Evolutionary conservation across 2,888 invertebrate genomes (phyloP), one percentile per base, ranked within the genome.

Genomic region (Diachrysia chrysitis): DNA sequence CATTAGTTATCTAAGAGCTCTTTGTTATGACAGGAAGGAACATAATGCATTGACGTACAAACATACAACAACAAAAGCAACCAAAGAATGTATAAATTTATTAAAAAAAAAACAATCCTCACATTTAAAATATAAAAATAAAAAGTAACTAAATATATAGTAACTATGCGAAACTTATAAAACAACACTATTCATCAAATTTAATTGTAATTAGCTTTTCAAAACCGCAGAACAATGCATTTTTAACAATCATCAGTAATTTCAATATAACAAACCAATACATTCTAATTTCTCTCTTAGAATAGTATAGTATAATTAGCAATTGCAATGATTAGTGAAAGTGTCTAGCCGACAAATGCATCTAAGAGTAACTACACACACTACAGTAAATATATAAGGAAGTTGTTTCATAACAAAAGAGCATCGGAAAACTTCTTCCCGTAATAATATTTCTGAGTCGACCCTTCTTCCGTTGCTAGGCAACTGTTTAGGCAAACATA

Each of bases 401-500:
- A 68, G 42, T 21, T 12, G 19, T 62, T 58, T 25, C 23, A 25
- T 54, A 16, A 25, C 54, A 14, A 54, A 23, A 16, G 25, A 25
- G 21, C 42, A 0, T 29, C 57, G 16, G 46, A 53, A 29, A 59
- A 58, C 55, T 25, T 16, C 23, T 67, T 64, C 61, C 48, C 29
- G 42, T 68, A 59, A 48, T 19, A 48, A 63, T 56, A 76, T 64
- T 69, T 51, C 54, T 62, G 54, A 21, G 58, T 65, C 63, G 57
- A 69, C 76, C 81, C 78, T 73, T 65, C 64, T 68, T 59, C 54
- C 60, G 87, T 88, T 82, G 78, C 88, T 61, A 72, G 66, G 87
- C 83, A 85, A 85, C 87, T 46, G 71, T 59, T 55, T 62, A 69
- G 66, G 67, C 80, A 86, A 88, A 88, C 84, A 86, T 84, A 87